Conservation (phyloP, 2,797 vertebrate genomes). For the Propithecus deckenii region DNA sequence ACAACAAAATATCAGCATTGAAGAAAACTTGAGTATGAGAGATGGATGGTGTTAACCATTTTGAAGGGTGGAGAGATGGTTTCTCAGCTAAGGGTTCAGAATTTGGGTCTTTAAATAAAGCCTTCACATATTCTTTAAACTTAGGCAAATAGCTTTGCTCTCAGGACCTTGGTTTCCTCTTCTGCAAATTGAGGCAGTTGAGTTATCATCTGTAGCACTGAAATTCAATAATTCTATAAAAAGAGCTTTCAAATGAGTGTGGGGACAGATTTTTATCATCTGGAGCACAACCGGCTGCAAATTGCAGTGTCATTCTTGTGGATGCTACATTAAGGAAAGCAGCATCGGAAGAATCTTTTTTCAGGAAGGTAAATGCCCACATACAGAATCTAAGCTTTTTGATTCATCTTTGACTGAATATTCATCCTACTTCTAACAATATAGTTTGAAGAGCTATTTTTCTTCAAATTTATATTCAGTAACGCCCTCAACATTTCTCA, state of each 20-base stretch:
- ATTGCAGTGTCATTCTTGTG: neutral
- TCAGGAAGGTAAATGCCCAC: neutral
- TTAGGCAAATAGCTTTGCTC: neutral
- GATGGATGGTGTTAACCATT: neutral
- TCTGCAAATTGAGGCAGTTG: neutral
- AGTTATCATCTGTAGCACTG: neutral
- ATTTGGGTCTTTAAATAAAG: neutral
- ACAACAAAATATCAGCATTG: neutral
- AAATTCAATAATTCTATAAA: conserved; percentile 35
- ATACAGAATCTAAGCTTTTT: neutral
- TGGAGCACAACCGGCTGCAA: neutral
- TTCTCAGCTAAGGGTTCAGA: neutral
- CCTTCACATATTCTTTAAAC: neutral
- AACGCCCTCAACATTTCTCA: conserved; percentile 68
- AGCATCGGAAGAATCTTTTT: neutral
- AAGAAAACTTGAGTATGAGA: neutral
- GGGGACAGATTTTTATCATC: neutral
- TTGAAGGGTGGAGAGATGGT: neutral
- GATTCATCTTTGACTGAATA: conserved; percentile 62
- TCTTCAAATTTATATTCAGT: conserved; percentile 72
- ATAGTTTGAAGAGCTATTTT: conserved; percentile 69
- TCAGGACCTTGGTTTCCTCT: neutral
- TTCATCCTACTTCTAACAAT: conserved; percentile 67
- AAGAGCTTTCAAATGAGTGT: neutral
- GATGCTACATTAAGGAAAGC: neutral